phyloP scores from a whole-genome alignment of 2,888 invertebrate genomes.

The Drosophila nr. perissopoda region DNA sequence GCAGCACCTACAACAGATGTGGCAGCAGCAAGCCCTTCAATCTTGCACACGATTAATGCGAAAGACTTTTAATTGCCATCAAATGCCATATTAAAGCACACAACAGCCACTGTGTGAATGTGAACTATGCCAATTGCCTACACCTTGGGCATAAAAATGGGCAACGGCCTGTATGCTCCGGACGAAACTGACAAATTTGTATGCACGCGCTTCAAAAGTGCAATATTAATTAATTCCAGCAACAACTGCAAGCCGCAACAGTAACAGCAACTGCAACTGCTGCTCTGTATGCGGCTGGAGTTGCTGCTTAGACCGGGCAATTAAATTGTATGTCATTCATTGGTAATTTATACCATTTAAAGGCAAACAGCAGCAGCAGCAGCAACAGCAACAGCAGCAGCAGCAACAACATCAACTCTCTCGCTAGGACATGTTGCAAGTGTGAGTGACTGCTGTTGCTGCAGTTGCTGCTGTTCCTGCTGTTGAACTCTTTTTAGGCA shows the following conservation, averaged over 20 bases:
- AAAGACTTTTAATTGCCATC: constrained; percentile 78
- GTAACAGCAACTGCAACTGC: constrained; percentile 38
- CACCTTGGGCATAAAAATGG: constrained; percentile 74
- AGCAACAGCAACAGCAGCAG: constrained; percentile 17
- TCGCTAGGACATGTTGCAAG: constrained; percentile 42
- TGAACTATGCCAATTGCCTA: constrained; percentile 82
- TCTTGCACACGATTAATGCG: constrained; percentile 61
- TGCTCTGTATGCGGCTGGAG: constrained; percentile 65
- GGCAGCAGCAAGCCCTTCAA: constrained; percentile 45
- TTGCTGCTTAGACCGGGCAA: constrained; percentile 78
- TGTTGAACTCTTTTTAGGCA: constrained; percentile 24
- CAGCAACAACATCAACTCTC: constrained; percentile 32
- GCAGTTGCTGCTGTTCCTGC: background rate
- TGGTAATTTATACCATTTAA: constrained; percentile 84
- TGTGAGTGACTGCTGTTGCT: constrained; percentile 12
- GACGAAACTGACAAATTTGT: constrained; percentile 82
- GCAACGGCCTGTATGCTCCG: constrained; percentile 37
- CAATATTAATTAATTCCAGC: constrained; percentile 82
- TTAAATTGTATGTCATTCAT: constrained; percentile 84
- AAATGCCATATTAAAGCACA: constrained; percentile 61
- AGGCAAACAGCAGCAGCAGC: constrained; percentile 63
- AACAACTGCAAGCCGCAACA: constrained; percentile 60
- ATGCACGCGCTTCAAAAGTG: constrained; percentile 81
- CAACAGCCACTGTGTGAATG: constrained; percentile 51
- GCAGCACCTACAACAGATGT: constrained; percentile 13